phyloP scores from a whole-genome alignment of 2,888 invertebrate species.

The Agrochola circellaris region DNA sequence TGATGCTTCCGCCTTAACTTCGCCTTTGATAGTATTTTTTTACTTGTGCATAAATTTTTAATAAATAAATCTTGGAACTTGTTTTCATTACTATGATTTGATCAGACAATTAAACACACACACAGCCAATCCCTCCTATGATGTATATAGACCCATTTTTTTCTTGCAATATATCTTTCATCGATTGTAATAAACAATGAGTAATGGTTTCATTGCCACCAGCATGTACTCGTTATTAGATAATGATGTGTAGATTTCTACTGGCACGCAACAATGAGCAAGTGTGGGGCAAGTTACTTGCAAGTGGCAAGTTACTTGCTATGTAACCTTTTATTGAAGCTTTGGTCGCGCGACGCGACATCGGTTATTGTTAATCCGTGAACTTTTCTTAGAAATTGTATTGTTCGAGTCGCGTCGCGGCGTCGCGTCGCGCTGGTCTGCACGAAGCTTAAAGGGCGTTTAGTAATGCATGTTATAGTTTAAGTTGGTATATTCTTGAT shows the following conservation, averaged over 20 bases:
- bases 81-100: not conserved
- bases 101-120: not conserved
- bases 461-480: slow-evolving; percentile 6
- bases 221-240: slow-evolving; percentile 32
- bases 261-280: slow-evolving; percentile 21
- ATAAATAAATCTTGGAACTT: not conserved
- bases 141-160: slow-evolving; percentile 8
- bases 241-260: slow-evolving; percentile 53
- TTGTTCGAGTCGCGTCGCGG: too few species aligned
- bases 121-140: not conserved
- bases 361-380: too few species aligned
- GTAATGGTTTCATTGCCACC: slow-evolving; percentile 48
- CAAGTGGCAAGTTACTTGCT: slow-evolving; percentile 4
- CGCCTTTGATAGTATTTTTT: too few species aligned
- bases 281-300: slow-evolving; percentile 14
- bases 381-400: too few species aligned
- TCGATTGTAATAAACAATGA: slow-evolving; percentile 52
- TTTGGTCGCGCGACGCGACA: too few species aligned
- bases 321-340: slow-evolving; percentile 3
- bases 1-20: too few species aligned
- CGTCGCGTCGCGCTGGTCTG: too few species aligned
- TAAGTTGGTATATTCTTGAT: not conserved
- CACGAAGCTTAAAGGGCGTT: not conserved
- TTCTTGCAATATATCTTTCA: slow-evolving; percentile 40
- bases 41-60: too few species aligned